Evolutionary conservation across 2,888 invertebrate genomes (phyloP), one percentile per base, ranked within the genome.

Genomic region (Synanthedon formicaeformis): DNA sequence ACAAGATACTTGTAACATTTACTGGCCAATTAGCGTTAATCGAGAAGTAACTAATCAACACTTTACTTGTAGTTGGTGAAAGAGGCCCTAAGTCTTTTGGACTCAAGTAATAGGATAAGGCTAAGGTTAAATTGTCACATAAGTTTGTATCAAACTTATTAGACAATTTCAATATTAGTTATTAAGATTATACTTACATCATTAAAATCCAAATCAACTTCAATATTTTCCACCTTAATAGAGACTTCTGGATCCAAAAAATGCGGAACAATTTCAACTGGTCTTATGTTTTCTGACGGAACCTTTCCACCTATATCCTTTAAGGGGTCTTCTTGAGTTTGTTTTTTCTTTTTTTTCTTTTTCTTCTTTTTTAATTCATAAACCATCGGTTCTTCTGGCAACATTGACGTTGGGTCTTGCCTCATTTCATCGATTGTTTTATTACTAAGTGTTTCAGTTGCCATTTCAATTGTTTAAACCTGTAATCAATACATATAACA

Each of bases 221-320:
- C 84, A 57, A 87, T 86, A 63, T 83, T 78, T 57, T 87, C 86
- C 12, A 78, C 86, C 60, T 87, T 87, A 12, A 86, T 84, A 56
- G 67, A 77, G 23, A 85, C 79, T 57, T 85, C 85, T 0, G 85
- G 78, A 52, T 85, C 84, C 48, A 85, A 61, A 45, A 85, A 61
- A 50, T 14, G 34, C 40, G 14, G 27, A n/a, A 41, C 54, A 41
- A 34, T 34, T 52, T 57, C 57, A 55, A 54, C 53, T 27, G 57
- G 68, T 53, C 52, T 58, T 48, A 55, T 63, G 51, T 13, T 57
- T 50, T 59, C 65, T 56, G 52, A 55, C 57, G 63, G 49, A 34
- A 60, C 52, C 55, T 63, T 69, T 51, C 66, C 73, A 40, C 76
- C 75, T 52, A 81, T 66, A 62, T 81, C 85, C 57, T 82, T 82